Base-by-base conservation (phyloP, 2,888 invertebrate genomes). In the Prosapia bicincta region DNA sequence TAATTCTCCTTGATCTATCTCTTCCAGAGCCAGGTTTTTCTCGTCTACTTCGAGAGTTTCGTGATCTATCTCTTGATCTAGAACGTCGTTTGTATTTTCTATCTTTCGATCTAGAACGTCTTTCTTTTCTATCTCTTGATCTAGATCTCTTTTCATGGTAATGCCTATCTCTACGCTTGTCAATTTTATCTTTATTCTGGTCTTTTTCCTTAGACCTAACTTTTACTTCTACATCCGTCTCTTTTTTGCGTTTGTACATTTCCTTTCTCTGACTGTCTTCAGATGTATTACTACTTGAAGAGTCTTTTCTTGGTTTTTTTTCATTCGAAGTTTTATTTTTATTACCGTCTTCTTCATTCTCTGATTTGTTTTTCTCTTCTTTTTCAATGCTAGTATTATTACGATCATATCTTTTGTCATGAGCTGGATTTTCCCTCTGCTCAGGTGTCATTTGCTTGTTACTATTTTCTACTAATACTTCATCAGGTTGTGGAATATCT, bases 281-380 rank as follows among this genome's bases (percentile, higher is more conserved):
- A 3, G 54, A 54, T 3, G 54, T 20, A 20, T 20, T 54, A 20
- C 54, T 54, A 13, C 54, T 54, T 5, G 54, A 10, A 20, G 54
- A 54, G 20, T 54, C 54, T 54, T 54, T 54, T 20, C 54, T 54
- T 54, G 20, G 7, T 9, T 54, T 54, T 20, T 54, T n/a, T n/a
- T n/a, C n/a, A n/a, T n/a, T n/a, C 54, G 20, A 54, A 38, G 3
- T 38, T 3, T 1, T 54, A 20, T 20, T 20, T 54, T 54, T 54
- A 20, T 54, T 71, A 66, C 77, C 69, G 43, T 76, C 69, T 69
- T 75, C 66, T 69, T 75, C 75, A 65, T 76, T 83, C 83, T 76
- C 84, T 84, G 72, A 85, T 78, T 79, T 85, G 84, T 79, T 84
- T 88, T 87, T 32, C 30, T 30, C 24, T 32, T 66, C 65, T 24